Evolutionary conservation across 1,140 invertebrate genomes (phyloP).

Genomic region (Cydia amplana): DNA sequence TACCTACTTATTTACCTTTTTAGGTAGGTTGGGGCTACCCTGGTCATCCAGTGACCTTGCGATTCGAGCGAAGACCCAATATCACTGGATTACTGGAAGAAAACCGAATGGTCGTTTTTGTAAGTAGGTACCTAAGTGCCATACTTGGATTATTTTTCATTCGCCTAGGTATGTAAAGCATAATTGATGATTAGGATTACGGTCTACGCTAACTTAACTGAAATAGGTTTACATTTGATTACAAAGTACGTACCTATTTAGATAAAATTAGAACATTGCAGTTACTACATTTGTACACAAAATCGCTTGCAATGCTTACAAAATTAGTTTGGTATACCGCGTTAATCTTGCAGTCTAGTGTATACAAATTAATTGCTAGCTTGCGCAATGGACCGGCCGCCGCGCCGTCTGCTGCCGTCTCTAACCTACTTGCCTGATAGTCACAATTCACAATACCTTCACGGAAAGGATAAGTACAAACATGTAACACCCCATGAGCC

Average conservation of each 20-base stretch:
- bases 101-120: no score
- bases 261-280: constrained; percentile 5
- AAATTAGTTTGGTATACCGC: constrained; percentile 11
- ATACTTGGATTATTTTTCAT: no score
- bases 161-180: no score
- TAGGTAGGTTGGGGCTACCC: no score
- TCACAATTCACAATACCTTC: constrained; percentile 39
- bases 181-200: neutral
- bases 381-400: constrained; percentile 47
- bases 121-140: no score
- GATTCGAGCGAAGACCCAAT: no score
- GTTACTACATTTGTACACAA: neutral
- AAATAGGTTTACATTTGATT: neutral
- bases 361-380: constrained; percentile 49
- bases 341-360: constrained; percentile 19
- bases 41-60: no score
- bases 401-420: constrained; percentile 59
- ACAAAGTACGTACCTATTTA: neutral
- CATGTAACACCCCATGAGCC: constrained; percentile 15
- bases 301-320: constrained; percentile 8
- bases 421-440: constrained; percentile 59
- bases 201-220: neutral
- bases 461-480: constrained; percentile 1
- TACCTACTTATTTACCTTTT: no score
- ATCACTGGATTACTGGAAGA: no score